phyloP scores from a whole-genome alignment of 2,797 vertebrate genomes.

The Microchirus variegatus region DNA sequence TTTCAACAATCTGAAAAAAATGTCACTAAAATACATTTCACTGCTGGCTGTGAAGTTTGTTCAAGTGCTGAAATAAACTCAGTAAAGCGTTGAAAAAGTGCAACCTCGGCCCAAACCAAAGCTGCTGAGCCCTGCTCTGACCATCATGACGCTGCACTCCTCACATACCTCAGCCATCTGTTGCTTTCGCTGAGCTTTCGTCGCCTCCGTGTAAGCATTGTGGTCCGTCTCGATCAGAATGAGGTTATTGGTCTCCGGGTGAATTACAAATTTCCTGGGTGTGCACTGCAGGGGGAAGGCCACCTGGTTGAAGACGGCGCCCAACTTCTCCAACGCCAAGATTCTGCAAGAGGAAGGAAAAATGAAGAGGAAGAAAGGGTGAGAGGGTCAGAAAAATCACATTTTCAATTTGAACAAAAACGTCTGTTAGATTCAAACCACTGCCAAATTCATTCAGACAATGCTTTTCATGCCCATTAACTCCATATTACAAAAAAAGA shows the following conservation, averaged over 20 bases:
- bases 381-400: too few species aligned
- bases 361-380: too few species aligned
- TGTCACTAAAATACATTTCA: not conserved
- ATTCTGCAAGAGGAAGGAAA: conserved; percentile 80
- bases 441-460: not conserved
- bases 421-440: too few species aligned
- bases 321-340: conserved; percentile 96
- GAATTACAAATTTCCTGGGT: conserved; percentile 97
- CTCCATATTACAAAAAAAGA: not conserved
- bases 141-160: not conserved
- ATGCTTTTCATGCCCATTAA: not conserved
- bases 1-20: not conserved
- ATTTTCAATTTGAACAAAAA: too few species aligned
- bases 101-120: not conserved
- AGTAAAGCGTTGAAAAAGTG: not conserved
- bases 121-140: not conserved
- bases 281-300: conserved; percentile 97
- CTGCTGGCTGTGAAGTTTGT: not conserved
- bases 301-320: conserved; percentile 98
- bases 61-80: not conserved
- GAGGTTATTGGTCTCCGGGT: conserved; percentile 95
- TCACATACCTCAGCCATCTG: conserved; percentile 99
- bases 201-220: conserved; percentile 98
- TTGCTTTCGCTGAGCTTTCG: conserved; percentile 98
- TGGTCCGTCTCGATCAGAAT: conserved; percentile 97